These are phyloP conservation scores for Margaritifera margaritifera DNA, from an alignment of 2,888 invertebrate species.

Conservation along the genomic window DNA sequence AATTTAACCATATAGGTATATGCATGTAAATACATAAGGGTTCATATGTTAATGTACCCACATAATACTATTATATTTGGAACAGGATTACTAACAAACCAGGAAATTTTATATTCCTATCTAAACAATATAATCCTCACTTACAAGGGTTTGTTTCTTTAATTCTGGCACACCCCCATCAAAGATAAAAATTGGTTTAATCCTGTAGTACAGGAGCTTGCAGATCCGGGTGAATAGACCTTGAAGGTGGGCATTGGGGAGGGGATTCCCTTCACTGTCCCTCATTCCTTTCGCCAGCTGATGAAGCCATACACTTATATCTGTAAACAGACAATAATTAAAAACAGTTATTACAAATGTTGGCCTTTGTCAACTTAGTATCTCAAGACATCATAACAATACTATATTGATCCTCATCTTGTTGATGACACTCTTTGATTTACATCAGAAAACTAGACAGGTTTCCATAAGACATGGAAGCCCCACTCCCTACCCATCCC, in stretches of 20 bases:
- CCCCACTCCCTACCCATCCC: too few relatives aligned
- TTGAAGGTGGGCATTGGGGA: constrained; percentile 89
- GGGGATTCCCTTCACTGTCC: constrained; percentile 83
- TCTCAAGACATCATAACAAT: too few relatives aligned
- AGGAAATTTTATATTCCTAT: neutral
- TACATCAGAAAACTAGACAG: too few relatives aligned
- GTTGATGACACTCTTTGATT: too few relatives aligned
- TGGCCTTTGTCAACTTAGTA: neutral
- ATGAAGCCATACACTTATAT: constrained; percentile 99
- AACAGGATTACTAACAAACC: neutral
- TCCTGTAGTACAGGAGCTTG: constrained; percentile 94
- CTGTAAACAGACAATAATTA: constrained; percentile 75
- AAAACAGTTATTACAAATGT: neutral
- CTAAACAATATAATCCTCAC: constrained; percentile 10
- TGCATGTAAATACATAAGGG: too few relatives aligned
- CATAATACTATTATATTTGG: too few relatives aligned
- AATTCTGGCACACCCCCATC: constrained; percentile 95
- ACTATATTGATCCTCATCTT: too few relatives aligned
- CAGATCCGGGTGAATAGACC: constrained; percentile 95
- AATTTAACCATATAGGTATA: too few relatives aligned
- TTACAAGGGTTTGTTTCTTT: constrained; percentile 92
- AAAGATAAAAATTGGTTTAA: constrained; percentile 98
- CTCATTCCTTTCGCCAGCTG: constrained; percentile 96
- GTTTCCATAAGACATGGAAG: too few relatives aligned
- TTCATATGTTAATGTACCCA: too few relatives aligned